These are phyloP conservation scores for Hypercompe scribonia DNA, from an alignment of 2,888 invertebrate species.

Conservation along the genomic window DNA sequence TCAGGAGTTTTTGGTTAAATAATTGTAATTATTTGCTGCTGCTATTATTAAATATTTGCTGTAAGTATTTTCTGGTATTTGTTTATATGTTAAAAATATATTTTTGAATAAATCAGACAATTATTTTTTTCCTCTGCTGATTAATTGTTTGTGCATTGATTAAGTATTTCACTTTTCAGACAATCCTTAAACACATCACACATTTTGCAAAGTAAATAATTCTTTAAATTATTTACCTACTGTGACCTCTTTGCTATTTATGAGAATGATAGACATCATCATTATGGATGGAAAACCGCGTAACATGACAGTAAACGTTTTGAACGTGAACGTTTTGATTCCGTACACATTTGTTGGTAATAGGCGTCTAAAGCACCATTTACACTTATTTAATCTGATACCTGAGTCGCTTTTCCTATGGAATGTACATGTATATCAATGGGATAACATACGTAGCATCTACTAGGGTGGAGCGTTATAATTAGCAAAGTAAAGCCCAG, in stretches of 20 bases:
- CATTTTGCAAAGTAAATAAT: neutral
- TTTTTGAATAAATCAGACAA: too few species aligned
- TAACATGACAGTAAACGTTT: neutral
- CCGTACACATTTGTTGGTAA: neutral
- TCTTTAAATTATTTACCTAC: neutral
- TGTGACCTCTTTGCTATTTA: neutral
- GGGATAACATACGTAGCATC: constrained; percentile 28
- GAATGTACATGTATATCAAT: constrained; percentile 10
- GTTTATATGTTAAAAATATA: too few species aligned
- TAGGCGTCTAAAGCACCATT: neutral
- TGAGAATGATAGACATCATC: too few species aligned
- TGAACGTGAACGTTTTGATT: neutral
- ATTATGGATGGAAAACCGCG: neutral
- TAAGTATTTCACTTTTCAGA: neutral
- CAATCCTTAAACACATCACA: neutral
- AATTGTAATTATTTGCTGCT: too few species aligned
- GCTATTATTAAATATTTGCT: too few species aligned
- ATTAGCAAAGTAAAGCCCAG: constrained; percentile 45
- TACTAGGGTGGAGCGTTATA: constrained; percentile 29
- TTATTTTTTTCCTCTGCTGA: too few species aligned
- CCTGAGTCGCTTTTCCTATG: neutral
- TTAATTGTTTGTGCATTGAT: neutral
- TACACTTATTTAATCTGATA: neutral
- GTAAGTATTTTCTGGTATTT: too few species aligned
- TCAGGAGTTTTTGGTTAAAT: neutral